phyloP scores from a whole-genome alignment of 1,140 invertebrate genomes.

The Goniozus legneri region DNA sequence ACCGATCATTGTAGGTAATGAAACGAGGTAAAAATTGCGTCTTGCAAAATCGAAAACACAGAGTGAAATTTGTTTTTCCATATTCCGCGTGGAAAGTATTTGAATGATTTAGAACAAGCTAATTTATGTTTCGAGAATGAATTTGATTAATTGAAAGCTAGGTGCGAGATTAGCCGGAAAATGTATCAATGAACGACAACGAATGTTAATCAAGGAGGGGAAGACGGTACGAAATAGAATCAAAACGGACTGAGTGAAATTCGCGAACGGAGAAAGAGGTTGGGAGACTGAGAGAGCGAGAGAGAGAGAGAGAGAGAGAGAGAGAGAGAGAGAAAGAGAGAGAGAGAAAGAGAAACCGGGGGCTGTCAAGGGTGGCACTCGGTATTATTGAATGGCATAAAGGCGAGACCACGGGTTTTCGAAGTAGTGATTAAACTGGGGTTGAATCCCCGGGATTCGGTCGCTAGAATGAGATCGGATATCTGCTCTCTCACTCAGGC shows the following conservation, averaged over 20 bases:
- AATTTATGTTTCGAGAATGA: no score
- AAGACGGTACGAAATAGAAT: conserved; percentile 25
- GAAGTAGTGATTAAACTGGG: conserved; percentile 46
- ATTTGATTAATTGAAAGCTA: no score
- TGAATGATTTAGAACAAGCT: no score
- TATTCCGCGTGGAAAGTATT: no score
- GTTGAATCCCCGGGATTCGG: conserved; percentile 34
- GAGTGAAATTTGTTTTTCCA: no score
- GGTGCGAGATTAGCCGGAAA: no score
- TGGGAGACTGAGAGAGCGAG: conserved; percentile 2
- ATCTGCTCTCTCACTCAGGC: conserved; percentile 18
- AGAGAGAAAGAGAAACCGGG: conserved; percentile 11
- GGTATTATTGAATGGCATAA: conserved; percentile 48
- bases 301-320: no score
- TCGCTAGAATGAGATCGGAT: conserved; percentile 14
- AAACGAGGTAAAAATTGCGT: no score
- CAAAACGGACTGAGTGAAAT: conserved; percentile 45
- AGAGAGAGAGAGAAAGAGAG: not conserved
- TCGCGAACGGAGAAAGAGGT: conserved; percentile 8
- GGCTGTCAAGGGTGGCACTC: conserved; percentile 16
- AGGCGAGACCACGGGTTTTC: conserved; percentile 38
- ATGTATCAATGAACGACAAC: no score
- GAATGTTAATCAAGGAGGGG: conserved; percentile 17
- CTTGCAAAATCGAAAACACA: no score
- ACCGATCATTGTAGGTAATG: no score